These are phyloP conservation scores for Tragelaphus imberbis DNA, from an alignment of 2,113 vertebrate genomes.

Conservation along the genomic window DNA sequence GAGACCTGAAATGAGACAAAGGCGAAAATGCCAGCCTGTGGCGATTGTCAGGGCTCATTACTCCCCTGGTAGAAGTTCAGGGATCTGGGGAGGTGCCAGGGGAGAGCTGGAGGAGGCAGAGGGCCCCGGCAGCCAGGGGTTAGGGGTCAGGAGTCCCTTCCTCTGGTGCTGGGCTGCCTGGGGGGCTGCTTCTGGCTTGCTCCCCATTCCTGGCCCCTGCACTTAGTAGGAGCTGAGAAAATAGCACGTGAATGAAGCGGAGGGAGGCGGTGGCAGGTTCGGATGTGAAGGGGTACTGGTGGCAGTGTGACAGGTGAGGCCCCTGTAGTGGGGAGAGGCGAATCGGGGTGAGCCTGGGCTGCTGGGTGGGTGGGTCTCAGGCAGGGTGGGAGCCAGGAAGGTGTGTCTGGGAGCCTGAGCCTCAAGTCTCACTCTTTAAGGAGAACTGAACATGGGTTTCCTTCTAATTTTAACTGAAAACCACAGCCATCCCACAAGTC, in stretches of 20 bases:
- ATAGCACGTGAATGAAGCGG: background rate
- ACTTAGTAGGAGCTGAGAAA: background rate
- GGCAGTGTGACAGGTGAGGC: background rate
- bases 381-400: background rate
- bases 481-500: slow-evolving; percentile 52
- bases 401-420: background rate
- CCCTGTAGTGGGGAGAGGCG: rapidly evolving
- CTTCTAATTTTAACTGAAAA: slow-evolving; percentile 64
- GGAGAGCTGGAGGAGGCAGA: background rate
- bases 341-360: background rate
- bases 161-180: background rate
- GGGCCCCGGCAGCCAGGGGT: background rate
- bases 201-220: background rate
- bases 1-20: background rate
- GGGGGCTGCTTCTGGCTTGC: background rate
- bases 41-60: background rate
- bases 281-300: background rate
- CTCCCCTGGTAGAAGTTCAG: background rate
- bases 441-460: slow-evolving; percentile 46
- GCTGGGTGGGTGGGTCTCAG: rapidly evolving
- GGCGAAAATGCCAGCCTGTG: rapidly evolving
- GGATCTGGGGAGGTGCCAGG: background rate
- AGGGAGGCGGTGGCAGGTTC: background rate
- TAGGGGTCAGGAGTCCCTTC: background rate
- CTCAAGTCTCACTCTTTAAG: background rate